Evolutionary conservation across 2,797 vertebrate species (phyloP), one percentile per base, ranked within the genome.

Genomic region (Decapterus maruadsi): DNA sequence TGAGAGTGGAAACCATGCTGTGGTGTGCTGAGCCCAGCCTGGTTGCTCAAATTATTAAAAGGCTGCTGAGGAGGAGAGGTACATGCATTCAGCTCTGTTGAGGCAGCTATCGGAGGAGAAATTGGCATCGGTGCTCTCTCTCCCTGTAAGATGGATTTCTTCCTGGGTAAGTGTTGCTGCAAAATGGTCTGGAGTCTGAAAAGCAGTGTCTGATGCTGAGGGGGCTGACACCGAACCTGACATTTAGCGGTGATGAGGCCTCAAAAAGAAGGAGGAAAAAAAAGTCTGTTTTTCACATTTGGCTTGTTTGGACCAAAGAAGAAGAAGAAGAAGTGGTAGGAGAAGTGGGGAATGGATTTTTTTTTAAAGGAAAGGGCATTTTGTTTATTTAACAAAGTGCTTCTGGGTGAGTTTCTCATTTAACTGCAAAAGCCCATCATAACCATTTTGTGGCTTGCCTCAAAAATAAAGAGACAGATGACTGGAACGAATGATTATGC

Each of bases 11-110:
- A 80, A 63, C 63, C 84, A 75, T 59, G 81, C 83, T 81, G 84
- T 0, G 78, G 76, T 75, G 78, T 46, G 81, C 75, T 58, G 82
- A 77, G 82, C 86, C 0, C 8, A 82, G 80, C 67, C 68, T 6
- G 58, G 73, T 80, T 84, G 75, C 83, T 90, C 31, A 72, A 86
- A 90, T 92, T 82, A 89, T 89, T 84, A 82, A 92, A 90, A 91
- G 75, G 76, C 82, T 72, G 69, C 78, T 75, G 82, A 81, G n/a
- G 85, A 84, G 74, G 77, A 84, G 87, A 69, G 71, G 67, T 82
- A 61, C 68, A 72, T 60, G 84, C 69, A 74, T 83, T 76, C 62
- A 65, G 75, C 83, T 80, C 84, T 38, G 67, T 73, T 5, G 80
- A 85, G 67, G 78, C 78, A 48, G 72, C 78, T 70, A 61, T 73